A percentile compares a stretch with the other conserved stretches of the same genome.
Conservation (phyloP, 2,888 invertebrate genomes). For the Atethmia centrago region DNA sequence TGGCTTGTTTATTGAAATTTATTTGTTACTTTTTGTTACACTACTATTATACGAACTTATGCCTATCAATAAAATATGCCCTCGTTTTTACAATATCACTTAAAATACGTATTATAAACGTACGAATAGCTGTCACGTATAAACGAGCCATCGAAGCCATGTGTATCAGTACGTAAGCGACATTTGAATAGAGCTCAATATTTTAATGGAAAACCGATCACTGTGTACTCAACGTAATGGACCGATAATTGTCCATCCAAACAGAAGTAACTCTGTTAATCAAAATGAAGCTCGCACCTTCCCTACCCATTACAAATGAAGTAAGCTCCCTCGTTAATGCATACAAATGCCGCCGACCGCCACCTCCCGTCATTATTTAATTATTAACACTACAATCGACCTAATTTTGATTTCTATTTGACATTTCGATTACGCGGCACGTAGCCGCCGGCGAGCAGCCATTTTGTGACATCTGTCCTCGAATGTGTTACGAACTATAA, state of each 20-base stretch:
- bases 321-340: constrained; percentile 74
- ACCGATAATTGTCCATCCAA: constrained; percentile 89
- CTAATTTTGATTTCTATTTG: constrained; percentile 91
- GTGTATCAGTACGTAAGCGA: constrained; percentile 74
- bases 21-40: background rate
- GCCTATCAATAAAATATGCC: background rate
- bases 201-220: constrained; percentile 83
- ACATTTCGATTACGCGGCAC: constrained; percentile 88
- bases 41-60: background rate
- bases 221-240: constrained; percentile 88
- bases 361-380: constrained; percentile 86
- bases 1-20: background rate
- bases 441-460: constrained; percentile 85
- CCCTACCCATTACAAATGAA: constrained; percentile 74
- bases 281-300: constrained; percentile 87
- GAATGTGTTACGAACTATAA: constrained; percentile 90
- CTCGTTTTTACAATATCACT: constrained; percentile 16
- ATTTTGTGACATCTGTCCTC: constrained; percentile 90
- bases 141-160: constrained; percentile 52
- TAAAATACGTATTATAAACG: constrained; percentile 35
- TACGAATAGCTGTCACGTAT: constrained; percentile 25
- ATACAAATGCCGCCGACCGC: constrained; percentile 77
- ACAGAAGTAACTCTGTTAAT: constrained; percentile 90
- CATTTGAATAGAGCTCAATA: constrained; percentile 82
- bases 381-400: constrained; percentile 90